Evolutionary conservation across 2,113 vertebrate genomes (phyloP).

Genomic region (Dromas ardeola): DNA sequence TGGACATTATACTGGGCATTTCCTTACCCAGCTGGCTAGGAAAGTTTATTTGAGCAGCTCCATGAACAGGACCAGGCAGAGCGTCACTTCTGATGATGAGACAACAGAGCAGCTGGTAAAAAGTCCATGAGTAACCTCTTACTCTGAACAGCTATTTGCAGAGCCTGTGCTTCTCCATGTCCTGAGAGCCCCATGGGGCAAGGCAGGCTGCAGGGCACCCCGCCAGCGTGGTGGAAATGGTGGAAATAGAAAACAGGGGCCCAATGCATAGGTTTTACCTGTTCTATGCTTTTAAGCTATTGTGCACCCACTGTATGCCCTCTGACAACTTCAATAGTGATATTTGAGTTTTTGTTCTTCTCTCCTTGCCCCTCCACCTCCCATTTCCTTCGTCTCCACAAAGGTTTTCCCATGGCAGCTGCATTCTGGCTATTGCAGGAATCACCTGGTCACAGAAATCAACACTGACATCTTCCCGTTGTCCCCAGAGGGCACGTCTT

Average conservation of each 20-base stretch:
- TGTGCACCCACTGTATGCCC: not conserved
- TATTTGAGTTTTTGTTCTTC: not conserved
- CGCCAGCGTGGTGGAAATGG: not conserved
- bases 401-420: not conserved
- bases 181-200: not conserved
- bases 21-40: not conserved
- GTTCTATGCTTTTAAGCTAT: not conserved
- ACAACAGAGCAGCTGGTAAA: not conserved
- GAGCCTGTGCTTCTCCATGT: not conserved
- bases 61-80: not conserved
- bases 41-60: not conserved
- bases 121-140: not conserved
- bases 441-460: not conserved
- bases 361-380: not conserved
- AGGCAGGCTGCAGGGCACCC: not conserved
- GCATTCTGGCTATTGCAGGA: not conserved
- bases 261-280: fast-evolving
- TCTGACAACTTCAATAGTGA: not conserved
- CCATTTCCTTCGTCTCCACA: not conserved
- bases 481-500: not conserved
- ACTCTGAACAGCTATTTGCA: not conserved
- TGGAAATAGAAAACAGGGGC: not conserved
- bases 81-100: not conserved
- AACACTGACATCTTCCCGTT: not conserved
- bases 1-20: not conserved